Evolutionary conservation across 2,113 vertebrate genomes (phyloP).

Genomic region (Vulpes lagopus): DNA sequence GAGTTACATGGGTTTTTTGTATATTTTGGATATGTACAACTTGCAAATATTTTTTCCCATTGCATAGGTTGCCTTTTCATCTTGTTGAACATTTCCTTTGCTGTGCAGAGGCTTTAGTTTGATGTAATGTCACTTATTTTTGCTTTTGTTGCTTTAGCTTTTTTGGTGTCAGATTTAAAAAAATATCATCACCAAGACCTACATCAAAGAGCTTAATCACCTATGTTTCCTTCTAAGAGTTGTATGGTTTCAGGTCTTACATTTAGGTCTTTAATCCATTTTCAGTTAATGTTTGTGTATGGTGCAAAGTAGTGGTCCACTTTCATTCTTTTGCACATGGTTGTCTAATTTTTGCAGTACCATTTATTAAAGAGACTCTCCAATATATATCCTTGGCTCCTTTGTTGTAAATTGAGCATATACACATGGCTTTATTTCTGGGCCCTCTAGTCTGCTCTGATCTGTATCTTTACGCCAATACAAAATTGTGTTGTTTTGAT

Average conservation of each 20-base stretch:
- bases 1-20: not conserved
- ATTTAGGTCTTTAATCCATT: not conserved
- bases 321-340: not conserved
- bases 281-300: not conserved
- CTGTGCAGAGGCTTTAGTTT: not conserved
- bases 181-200: not conserved
- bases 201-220: not conserved
- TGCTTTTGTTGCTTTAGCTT: not conserved
- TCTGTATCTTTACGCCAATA: not conserved
- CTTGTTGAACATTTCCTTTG: not conserved
- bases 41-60: not conserved
- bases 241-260: not conserved
- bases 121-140: not conserved
- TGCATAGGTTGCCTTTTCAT: not conserved
- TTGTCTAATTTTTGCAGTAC: not conserved
- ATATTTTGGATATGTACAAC: not conserved
- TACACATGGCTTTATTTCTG: not conserved
- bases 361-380: not conserved
- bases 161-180: not conserved
- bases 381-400: not conserved
- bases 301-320: not conserved
- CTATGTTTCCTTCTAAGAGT: not conserved
- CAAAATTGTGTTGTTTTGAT: not conserved
- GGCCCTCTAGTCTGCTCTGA: not conserved
- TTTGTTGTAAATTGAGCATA: not conserved